Conservation (phyloP, 2,113 vertebrate genomes). For the Mesembrinibis cayennensis region DNA sequence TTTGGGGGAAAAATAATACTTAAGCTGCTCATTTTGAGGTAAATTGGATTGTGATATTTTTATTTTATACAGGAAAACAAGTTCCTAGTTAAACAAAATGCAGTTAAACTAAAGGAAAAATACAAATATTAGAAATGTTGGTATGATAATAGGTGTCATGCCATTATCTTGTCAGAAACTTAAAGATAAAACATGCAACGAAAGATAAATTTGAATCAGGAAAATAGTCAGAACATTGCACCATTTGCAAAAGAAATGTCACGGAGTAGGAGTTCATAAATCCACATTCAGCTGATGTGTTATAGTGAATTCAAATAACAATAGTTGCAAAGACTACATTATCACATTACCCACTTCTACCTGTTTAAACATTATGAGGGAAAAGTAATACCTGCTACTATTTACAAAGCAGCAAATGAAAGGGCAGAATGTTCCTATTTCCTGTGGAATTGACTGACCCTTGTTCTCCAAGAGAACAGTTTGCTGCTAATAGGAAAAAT, state of each 20-base stretch:
- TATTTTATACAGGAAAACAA: background rate
- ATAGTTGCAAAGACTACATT: background rate
- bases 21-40: background rate
- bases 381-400: slow-evolving; percentile 18
- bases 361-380: slow-evolving; percentile 4
- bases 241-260: background rate
- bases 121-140: background rate
- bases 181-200: background rate
- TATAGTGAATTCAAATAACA: background rate
- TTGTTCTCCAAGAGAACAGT: slow-evolving; percentile 40
- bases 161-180: background rate
- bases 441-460: slow-evolving; percentile 8
- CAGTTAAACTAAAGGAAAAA: background rate
- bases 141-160: background rate
- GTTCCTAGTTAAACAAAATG: background rate
- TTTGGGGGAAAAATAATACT: background rate
- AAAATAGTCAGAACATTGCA: background rate
- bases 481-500: slow-evolving; percentile 59
- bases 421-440: slow-evolving; percentile 15
- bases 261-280: background rate
- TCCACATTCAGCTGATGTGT: background rate
- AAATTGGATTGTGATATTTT: background rate
- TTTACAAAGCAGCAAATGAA: slow-evolving; percentile 35
- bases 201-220: background rate
- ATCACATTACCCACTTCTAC: background rate